A percentile compares a stretch with the other conserved stretches of the same genome.
Evolutionary conservation across 2,797 vertebrate species (phyloP).

Genomic region (Cryptoblepharus egeriae): DNA sequence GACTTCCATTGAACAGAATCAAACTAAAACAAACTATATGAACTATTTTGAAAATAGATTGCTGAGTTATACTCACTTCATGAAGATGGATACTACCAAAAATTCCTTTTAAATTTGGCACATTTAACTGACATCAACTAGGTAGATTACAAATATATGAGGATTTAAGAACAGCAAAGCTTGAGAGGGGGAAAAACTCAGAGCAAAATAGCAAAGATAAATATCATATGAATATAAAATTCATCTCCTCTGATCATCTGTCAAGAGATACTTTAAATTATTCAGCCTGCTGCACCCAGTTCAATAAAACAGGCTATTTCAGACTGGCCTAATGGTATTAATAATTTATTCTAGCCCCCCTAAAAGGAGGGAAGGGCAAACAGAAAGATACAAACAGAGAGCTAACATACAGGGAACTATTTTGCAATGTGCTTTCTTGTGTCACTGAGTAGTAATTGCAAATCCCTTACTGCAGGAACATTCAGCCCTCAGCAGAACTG

Average conservation of each 20-base stretch:
- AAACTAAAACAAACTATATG: no score
- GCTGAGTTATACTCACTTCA: constrained; percentile 21
- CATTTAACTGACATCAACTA: background rate
- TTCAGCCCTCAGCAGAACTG: constrained; percentile 44
- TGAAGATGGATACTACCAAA: constrained; percentile 16
- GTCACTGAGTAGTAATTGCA: constrained; percentile 60
- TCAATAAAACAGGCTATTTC: background rate
- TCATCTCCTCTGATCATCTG: background rate
- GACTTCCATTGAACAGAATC: no score
- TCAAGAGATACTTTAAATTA: background rate
- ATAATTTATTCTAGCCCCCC: constrained; percentile 41
- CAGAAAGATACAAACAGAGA: no score
- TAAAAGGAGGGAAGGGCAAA: constrained; percentile 7
- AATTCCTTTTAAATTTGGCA: background rate
- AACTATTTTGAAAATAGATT: background rate
- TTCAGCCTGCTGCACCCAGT: background rate
- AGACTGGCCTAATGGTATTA: constrained; percentile 24
- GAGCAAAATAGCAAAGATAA: background rate
- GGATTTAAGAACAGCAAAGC: background rate
- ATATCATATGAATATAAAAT: constrained; percentile 13
- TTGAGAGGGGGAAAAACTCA: background rate
- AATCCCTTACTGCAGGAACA: constrained; percentile 55
- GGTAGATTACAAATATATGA: background rate
- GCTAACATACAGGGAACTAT: constrained; percentile 12
- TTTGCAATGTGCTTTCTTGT: constrained; percentile 42